A percentile compares a stretch with the other conserved stretches of the same genome.
Evolutionary conservation across 35 echinoderm and acorn worm species (phyloP).

Genomic region (Lytechinus pictus): DNA sequence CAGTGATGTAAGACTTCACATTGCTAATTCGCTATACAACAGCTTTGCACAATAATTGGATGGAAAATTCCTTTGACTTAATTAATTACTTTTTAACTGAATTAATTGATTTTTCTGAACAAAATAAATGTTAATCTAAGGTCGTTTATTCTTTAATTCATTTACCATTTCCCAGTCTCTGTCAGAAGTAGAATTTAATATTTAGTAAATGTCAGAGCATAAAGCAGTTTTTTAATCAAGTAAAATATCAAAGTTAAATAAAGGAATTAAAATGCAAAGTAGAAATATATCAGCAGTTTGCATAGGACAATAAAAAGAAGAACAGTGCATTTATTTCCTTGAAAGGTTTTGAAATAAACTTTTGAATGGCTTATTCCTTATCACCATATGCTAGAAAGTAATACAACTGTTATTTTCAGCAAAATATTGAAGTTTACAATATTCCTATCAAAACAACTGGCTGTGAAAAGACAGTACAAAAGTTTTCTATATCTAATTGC

Average conservation of each 20-base stretch:
- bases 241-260: not conserved
- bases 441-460: not conserved
- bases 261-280: not conserved
- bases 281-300: conserved; percentile 1
- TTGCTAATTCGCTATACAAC: too few relatives aligned
- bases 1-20: too few relatives aligned
- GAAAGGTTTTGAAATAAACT: not conserved
- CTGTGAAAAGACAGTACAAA: not conserved
- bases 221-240: not conserved
- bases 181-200: not conserved
- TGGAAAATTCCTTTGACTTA: too few relatives aligned
- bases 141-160: not conserved
- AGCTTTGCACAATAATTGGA: too few relatives aligned
- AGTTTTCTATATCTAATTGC: too few relatives aligned
- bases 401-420: not conserved
- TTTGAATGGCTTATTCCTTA: not conserved
- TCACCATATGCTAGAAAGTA: not conserved
- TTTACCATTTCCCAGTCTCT: not conserved
- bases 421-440: not conserved
- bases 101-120: too few relatives aligned
- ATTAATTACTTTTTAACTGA: too few relatives aligned
- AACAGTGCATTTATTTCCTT: not conserved
- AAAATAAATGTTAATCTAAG: not conserved
- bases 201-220: not conserved
- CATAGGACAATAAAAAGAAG: not conserved